Evolutionary conservation across 92 coral and sea anemone genomes (phyloP), one percentile per base, ranked within the genome.

Genomic region (Ricordea florida): DNA sequence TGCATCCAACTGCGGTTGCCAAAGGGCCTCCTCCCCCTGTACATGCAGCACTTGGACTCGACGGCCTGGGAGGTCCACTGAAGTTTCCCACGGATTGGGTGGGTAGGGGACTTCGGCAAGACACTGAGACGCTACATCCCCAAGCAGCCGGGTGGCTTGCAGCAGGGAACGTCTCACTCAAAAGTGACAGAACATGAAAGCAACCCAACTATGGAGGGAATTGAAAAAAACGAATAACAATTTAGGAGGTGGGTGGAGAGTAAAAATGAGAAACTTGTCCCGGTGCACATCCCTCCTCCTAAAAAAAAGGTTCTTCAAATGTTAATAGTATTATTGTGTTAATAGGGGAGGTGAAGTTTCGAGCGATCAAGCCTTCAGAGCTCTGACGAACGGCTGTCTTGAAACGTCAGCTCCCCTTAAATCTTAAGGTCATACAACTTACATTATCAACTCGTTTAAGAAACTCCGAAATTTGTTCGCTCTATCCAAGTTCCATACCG

Each of bases 21-120:
- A 96, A 56, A n/a, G 97, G 85, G 3, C 99, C 99, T 15, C 97
- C 97, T 74, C 96, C 96, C 72, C 94, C 97, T 63, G 85, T 83
- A 78, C 99, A 91, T 14, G 85, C 73, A 46, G 90, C 65, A 17
- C 78, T 74, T 4, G 96, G 91, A 42, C 92, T 76, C 6, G 87
- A 62, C 21, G 97, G 90, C 29, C 93, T 64, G 63, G 99, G 73
- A 56, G 93, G 92, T 20, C 84, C 14, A 22, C 81, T 66, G 20
- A 58, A 38, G 37, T 67, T 53, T 14, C 64, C 68, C 28, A 44
- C 46, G 26, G 93, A 62, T 20, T 71, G 74, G 58, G 98, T 73
- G 27, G 97, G 86, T 3, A 87, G 81, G 44, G 99, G 99, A 66
- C 96, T 92, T 43, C 78, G 74, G 37, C 93, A 85, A 31, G 87